These are phyloP conservation scores for Drosophila carrolli DNA, from an alignment of 1,140 invertebrate genomes.

Conservation along the genomic window DNA sequence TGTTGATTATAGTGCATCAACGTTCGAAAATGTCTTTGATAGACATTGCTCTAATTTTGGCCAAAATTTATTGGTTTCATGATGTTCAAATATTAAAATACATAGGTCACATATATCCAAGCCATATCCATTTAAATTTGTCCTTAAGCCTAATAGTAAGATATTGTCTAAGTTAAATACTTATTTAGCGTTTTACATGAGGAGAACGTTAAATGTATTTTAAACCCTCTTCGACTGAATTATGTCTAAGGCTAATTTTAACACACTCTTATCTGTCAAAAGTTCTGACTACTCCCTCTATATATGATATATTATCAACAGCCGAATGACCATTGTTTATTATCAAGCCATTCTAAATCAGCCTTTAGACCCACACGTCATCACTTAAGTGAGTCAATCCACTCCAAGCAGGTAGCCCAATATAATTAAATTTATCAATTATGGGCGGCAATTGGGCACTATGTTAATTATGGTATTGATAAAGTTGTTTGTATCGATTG, in stretches of 20 bases:
- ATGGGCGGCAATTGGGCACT: constrained; percentile 12
- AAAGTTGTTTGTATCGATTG: constrained; percentile 18
- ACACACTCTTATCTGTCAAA: background rate
- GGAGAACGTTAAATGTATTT: too few relatives aligned
- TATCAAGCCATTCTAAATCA: background rate
- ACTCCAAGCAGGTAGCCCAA: background rate
- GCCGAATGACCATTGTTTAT: constrained; percentile 8
- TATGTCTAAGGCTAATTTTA: background rate
- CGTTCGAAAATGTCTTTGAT: too few relatives aligned
- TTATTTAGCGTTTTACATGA: too few relatives aligned
- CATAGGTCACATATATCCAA: too few relatives aligned
- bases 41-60: too few relatives aligned
- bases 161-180: too few relatives aligned
- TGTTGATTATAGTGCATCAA: too few relatives aligned
- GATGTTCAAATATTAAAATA: too few relatives aligned
- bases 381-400: constrained; percentile 41
- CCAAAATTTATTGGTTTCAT: too few relatives aligned
- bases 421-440: constrained; percentile 16
- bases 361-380: constrained; percentile 61
- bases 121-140: too few relatives aligned
- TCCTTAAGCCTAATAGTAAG: too few relatives aligned
- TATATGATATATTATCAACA: constrained; percentile 1
- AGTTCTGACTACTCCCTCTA: background rate
- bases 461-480: constrained; percentile 37
- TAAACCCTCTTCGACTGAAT: background rate